Evolutionary conservation across 2,797 vertebrate species (phyloP).

Genomic region (Channa striata): DNA sequence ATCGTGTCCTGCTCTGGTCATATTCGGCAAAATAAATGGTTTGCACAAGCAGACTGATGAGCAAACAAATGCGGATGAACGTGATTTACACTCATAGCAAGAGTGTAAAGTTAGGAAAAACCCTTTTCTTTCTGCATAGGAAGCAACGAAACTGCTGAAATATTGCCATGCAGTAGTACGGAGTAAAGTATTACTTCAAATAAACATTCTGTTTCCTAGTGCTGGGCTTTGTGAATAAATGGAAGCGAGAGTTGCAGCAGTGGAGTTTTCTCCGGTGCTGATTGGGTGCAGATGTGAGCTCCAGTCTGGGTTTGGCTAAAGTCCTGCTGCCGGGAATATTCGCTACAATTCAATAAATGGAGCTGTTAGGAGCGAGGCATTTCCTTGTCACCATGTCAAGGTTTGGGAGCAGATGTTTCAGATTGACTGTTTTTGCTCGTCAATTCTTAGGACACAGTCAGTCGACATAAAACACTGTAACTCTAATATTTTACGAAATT

Average conservation of each 20-base stretch:
- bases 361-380: conserved; percentile 82
- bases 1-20: neutral
- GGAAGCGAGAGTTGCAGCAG: conserved; percentile 75
- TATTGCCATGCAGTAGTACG: conserved; percentile 81
- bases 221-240: conserved; percentile 82
- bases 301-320: conserved; percentile 84
- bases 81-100: conserved; percentile 35
- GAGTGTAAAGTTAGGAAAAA: conserved; percentile 34
- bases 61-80: neutral
- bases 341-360: conserved; percentile 86
- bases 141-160: conserved; percentile 67
- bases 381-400: conserved; percentile 82
- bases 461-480: conserved; percentile 39
- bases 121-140: conserved; percentile 39
- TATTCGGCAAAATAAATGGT: neutral
- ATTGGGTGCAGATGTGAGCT: conserved; percentile 86
- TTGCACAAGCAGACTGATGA: neutral
- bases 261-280: conserved; percentile 76
- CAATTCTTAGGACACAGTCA: conserved; percentile 26
- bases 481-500: conserved; percentile 17
- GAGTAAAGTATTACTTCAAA: conserved; percentile 84
- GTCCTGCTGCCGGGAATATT: conserved; percentile 84
- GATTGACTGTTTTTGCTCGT: conserved; percentile 60
- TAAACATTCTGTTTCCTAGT: conserved; percentile 82
- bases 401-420: conserved; percentile 76